A percentile compares a stretch with the other conserved stretches of the same genome.
These are phyloP conservation scores for Papilio dardanus DNA, from an alignment of 1,140 invertebrate genomes.

Conservation along the genomic window DNA sequence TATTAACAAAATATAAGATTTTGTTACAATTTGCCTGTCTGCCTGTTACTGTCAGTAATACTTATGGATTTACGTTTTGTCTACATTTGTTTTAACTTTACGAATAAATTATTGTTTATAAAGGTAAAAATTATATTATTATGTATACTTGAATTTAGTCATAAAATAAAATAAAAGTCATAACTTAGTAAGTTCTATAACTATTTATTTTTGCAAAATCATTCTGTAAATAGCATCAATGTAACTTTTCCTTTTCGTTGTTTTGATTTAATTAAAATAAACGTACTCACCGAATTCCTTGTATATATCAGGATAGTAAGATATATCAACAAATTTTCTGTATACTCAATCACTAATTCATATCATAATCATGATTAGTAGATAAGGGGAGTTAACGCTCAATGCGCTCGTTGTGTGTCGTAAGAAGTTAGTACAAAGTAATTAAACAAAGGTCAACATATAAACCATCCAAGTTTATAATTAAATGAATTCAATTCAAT, in stretches of 20 bases:
- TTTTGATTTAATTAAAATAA: not conserved
- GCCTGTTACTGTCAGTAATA: too few relatives aligned
- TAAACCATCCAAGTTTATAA: slow-evolving; percentile 1
- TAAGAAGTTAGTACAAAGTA: slow-evolving; percentile 28
- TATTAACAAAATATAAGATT: not conserved
- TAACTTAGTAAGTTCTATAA: not conserved
- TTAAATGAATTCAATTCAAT: not conserved
- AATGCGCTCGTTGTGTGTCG: not conserved
- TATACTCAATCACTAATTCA: slow-evolving; percentile 18
- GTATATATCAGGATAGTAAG: slow-evolving; percentile 18
- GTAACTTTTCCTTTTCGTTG: not conserved
- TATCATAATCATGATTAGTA: slow-evolving; percentile 30
- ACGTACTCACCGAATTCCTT: slow-evolving; percentile 7
- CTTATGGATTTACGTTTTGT: too few relatives aligned
- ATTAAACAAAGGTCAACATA: slow-evolving; percentile 33
- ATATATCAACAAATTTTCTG: slow-evolving; percentile 19
- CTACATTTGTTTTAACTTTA: not conserved
- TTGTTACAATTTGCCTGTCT: too few relatives aligned
- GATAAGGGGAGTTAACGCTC: slow-evolving; percentile 22
- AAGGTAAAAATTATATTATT: not conserved
- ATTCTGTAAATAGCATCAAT: not conserved
- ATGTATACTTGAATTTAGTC: not conserved
- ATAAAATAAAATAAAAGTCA: not conserved
- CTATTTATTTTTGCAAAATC: not conserved
- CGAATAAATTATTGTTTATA: not conserved